phyloP scores from a whole-genome alignment of 2,797 vertebrate species.

The Rachycentron canadum region DNA sequence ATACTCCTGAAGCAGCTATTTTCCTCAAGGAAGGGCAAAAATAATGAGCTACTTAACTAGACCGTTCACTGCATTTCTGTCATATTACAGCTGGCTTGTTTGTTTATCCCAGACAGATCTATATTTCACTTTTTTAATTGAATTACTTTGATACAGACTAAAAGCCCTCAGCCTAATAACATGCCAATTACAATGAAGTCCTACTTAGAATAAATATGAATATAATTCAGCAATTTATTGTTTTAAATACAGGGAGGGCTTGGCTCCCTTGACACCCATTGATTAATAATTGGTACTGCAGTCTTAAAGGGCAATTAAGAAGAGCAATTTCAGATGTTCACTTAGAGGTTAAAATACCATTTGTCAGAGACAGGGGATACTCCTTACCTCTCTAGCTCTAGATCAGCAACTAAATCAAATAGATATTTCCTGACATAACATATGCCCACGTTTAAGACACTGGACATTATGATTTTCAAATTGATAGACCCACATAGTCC shows the following conservation, averaged over 20 bases:
- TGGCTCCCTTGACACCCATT: conserved; percentile 91
- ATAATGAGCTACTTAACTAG: conserved; percentile 93
- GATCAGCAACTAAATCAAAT: conserved; percentile 85
- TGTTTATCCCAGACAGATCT: conserved; percentile 96
- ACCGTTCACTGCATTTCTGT: conserved; percentile 92
- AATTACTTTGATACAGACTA: conserved; percentile 98
- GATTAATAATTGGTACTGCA: conserved; percentile 95
- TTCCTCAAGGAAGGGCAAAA: conserved; percentile 89
- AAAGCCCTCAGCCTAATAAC: conserved; percentile 97
- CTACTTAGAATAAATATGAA: conserved; percentile 98
- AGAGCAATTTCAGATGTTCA: conserved; percentile 92
- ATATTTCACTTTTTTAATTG: conserved; percentile 98
- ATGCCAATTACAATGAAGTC: conserved; percentile 98
- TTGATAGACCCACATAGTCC: conserved; percentile 76
- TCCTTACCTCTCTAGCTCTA: conserved; percentile 77
- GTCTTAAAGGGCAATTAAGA: conserved; percentile 92
- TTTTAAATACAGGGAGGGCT: conserved; percentile 91
- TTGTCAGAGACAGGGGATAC: conserved; percentile 85
- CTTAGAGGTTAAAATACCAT: conserved; percentile 91
- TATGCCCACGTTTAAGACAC: conserved; percentile 79
- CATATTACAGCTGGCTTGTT: conserved; percentile 93
- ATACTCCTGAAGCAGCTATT: conserved; percentile 82
- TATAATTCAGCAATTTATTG: conserved; percentile 97
- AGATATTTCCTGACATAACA: conserved; percentile 85
- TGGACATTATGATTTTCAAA: conserved; percentile 84